These are phyloP conservation scores for Ochlodes sylvanus DNA, from an alignment of 2,888 invertebrate species.

Conservation along the genomic window DNA sequence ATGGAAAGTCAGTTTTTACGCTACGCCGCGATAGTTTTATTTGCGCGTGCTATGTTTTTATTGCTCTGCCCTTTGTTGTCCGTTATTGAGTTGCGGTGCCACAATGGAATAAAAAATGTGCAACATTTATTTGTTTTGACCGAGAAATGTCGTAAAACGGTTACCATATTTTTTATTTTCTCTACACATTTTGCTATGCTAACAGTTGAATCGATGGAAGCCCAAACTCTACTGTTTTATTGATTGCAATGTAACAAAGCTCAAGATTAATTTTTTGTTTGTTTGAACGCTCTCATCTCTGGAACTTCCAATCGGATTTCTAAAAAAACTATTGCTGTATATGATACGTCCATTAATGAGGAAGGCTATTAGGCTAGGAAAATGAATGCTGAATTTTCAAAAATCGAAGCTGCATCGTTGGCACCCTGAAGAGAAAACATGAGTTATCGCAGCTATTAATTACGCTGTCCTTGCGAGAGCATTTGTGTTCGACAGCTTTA, in stretches of 20 bases:
- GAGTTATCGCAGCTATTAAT: background rate
- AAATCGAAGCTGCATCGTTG: too few species aligned
- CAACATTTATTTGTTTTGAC: constrained; percentile 11
- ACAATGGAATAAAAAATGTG: constrained; percentile 12
- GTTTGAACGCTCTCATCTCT: too few species aligned
- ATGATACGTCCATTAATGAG: too few species aligned
- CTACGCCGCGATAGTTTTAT: constrained; percentile 9
- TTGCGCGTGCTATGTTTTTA: constrained; percentile 9
- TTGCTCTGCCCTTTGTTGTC: background rate
- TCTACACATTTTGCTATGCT: background rate
- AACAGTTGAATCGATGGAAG: background rate
- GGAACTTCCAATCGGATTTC: too few species aligned
- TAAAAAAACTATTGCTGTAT: too few species aligned
- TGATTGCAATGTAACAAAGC: too few species aligned
- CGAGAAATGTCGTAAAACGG: constrained; percentile 1
- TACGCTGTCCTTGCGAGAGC: background rate
- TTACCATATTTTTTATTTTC: background rate
- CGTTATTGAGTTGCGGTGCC: constrained; percentile 1
- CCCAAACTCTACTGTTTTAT: too few species aligned
- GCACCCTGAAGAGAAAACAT: too few species aligned
- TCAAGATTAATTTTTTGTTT: too few species aligned
- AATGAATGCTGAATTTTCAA: too few species aligned
- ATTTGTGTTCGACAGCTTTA: constrained; percentile 1
- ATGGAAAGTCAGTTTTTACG: background rate
- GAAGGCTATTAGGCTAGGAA: too few species aligned